Evolutionary conservation across 35 echinoderm and acorn worm genomes (phyloP).

Genomic region (Ptychodera flava): DNA sequence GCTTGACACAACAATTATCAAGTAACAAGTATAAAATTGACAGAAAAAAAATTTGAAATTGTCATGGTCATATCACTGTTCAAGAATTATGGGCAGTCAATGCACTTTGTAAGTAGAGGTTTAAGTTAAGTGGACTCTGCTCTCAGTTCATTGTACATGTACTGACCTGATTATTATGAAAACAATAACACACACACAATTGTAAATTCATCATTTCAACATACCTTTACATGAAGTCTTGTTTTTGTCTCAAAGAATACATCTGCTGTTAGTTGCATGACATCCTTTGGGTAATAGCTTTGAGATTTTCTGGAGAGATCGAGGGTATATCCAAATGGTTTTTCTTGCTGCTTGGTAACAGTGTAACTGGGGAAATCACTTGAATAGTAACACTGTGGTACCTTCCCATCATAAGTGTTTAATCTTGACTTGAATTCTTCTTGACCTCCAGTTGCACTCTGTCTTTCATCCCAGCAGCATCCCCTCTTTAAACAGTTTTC

Average conservation of each 20-base stretch:
- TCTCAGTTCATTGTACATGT: no score
- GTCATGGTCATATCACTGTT: no score
- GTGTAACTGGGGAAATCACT: not conserved
- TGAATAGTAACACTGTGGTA: not conserved
- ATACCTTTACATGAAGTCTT: not conserved
- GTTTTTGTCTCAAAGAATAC: not conserved
- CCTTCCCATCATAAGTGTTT: not conserved
- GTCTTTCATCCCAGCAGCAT: not conserved
- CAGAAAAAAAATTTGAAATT: no score
- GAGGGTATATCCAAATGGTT: not conserved
- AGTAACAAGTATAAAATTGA: no score
- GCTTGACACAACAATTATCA: no score
- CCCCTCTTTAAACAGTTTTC: not conserved
- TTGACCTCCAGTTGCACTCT: not conserved
- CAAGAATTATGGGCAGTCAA: no score
- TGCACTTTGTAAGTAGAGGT: no score
- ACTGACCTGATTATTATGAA: no score
- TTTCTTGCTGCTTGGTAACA: not conserved
- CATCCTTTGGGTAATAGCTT: not conserved
- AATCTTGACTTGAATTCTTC: no score
- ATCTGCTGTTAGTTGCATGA: not conserved
- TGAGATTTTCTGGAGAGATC: not conserved
- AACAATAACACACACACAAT: no score
- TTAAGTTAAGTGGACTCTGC: no score
- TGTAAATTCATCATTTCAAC: no score